These are phyloP conservation scores for Nematolebias whitei DNA, from an alignment of 2,113 vertebrate species.

Conservation along the genomic window DNA sequence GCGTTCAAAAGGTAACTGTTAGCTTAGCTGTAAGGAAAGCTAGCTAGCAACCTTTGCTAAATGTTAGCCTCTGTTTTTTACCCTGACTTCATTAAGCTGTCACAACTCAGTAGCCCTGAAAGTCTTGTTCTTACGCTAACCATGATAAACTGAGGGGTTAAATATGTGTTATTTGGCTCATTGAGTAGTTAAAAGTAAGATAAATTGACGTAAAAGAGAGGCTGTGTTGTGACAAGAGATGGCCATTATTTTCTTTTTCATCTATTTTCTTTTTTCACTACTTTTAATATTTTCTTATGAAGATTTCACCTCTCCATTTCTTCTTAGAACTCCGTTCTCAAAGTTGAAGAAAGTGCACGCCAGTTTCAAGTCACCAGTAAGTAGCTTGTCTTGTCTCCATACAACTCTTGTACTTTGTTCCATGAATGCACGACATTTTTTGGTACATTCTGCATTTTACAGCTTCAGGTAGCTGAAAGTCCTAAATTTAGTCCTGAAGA, in stretches of 20 bases:
- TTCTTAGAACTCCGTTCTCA: slow-evolving; percentile 65
- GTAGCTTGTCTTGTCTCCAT: slow-evolving; percentile 30
- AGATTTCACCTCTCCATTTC: neutral
- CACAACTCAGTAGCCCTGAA: too few species aligned
- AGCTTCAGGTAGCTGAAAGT: slow-evolving; percentile 65
- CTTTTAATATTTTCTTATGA: too few species aligned
- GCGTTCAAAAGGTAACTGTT: slow-evolving; percentile 44
- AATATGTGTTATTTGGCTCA: too few species aligned
- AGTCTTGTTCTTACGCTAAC: too few species aligned
- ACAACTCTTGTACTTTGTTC: neutral
- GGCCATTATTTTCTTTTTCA: too few species aligned
- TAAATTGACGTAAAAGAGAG: too few species aligned
- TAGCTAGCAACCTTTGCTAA: neutral
- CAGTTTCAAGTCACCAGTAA: slow-evolving; percentile 81
- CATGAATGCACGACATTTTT: neutral
- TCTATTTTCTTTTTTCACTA: too few species aligned
- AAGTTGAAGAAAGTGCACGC: slow-evolving; percentile 68
- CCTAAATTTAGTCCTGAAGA: slow-evolving; percentile 56
- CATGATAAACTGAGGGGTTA: too few species aligned
- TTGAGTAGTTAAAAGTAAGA: too few species aligned
- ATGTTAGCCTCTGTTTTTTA: too few species aligned
- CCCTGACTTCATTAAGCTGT: too few species aligned
- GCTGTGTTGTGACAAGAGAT: too few species aligned
- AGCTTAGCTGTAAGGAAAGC: neutral
- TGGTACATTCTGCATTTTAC: slow-evolving; percentile 13